These are phyloP conservation scores for Porphyrio hochstetteri DNA, from an alignment of 2,113 vertebrate species.

Conservation along the genomic window DNA sequence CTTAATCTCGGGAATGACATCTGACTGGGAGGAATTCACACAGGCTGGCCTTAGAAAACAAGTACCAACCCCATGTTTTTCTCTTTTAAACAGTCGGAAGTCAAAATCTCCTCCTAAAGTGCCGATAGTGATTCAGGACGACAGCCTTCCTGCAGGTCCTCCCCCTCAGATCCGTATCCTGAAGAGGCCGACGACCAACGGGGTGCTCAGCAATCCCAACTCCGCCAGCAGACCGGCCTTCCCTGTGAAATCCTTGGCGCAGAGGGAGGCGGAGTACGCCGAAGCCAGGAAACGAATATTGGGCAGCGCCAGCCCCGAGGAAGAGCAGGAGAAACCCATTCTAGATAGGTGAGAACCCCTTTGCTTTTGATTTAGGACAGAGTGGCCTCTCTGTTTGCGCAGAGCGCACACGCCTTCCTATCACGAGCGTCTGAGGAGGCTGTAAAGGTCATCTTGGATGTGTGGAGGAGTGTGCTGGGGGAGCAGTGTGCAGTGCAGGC, in stretches of 20 bases:
- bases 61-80: not conserved
- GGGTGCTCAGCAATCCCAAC: constrained; percentile 81
- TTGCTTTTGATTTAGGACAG: constrained; percentile 44
- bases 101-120: constrained; percentile 86
- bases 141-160: constrained; percentile 86
- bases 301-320: constrained; percentile 93
- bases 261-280: constrained; percentile 95
- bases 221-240: constrained; percentile 83
- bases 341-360: constrained; percentile 83
- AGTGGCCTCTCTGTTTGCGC: accelerated
- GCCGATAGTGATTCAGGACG: constrained; percentile 94
- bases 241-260: constrained; percentile 92
- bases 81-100: constrained; percentile 79
- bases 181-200: constrained; percentile 93
- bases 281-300: constrained; percentile 95
- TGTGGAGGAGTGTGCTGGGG: not conserved
- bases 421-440: too few species aligned
- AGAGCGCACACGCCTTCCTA: accelerated
- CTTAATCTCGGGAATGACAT: not conserved
- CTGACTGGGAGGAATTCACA: not conserved
- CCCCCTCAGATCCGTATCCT: constrained; percentile 95
- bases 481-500: not conserved
- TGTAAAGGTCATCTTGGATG: too few species aligned
- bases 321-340: constrained; percentile 89
- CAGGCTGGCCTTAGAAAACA: accelerated